Base-by-base conservation (phyloP, 2,888 invertebrate genomes). In the Sisyra terminalis region DNA sequence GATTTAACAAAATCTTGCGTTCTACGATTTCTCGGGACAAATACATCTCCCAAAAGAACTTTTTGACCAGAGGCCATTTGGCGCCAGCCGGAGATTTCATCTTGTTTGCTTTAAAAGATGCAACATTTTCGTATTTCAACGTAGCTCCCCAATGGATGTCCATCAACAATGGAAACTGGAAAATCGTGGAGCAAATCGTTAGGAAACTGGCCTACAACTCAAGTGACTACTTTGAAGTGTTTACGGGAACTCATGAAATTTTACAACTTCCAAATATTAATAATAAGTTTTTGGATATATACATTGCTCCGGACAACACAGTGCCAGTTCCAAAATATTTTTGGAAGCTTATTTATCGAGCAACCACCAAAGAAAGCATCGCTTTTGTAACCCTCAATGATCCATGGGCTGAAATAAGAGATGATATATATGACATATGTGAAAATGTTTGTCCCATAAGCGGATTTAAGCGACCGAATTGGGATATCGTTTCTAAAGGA, bases 1-100 rank as follows among this genome's bases (percentile, higher is more conserved):
- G 52, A 11, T 61, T 66, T 43, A 54, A 50, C 30, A 47, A 50
- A 8, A 46, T 59, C 10, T 51, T 66, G 8, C 58, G 59, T 13
- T 47, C 54, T 1, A 42, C 54, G 6, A 49, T 46, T 10, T 35
- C 53, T 31, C 55, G 58, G 0, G 48, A 58, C 18, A 45, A 52
- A 8, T 66, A 60, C 46, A 53, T 65, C 8, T 55, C 51, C 38
- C 46, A 49, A 7, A 53, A 50, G 18, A 57, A 55, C 8, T 66
- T 53, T 51, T 48, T 69, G 43, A 55, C 66, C 2, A 54, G 66
- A 32, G 70, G 70, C 3, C 71, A 71, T 50, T 53, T 70, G 39
- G 55, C 68, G 3, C 68, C 70, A 6, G 65, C 65, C 52, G 67
- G 63, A 3, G 71, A 71, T 55, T 69, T 68, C 52, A 52, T 67